A percentile compares a stretch with the other conserved stretches of the same genome.
phyloP scores from a whole-genome alignment of 2,797 vertebrate genomes.

The Odontamblyopus lacepedii region DNA sequence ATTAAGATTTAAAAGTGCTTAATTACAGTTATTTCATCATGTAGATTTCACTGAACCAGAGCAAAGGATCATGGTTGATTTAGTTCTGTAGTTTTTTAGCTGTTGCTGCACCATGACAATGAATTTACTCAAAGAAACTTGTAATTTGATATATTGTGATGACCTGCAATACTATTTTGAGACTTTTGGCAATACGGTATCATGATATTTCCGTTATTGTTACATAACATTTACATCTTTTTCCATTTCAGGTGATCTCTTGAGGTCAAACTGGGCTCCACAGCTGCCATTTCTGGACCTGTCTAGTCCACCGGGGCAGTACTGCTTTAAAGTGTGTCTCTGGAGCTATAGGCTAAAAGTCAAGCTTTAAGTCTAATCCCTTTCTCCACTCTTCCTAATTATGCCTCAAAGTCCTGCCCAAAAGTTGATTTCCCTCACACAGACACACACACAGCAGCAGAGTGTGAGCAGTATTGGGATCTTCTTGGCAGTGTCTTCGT shows the following conservation, averaged over 20 bases:
- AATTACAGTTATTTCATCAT: too few species aligned
- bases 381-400: constrained; percentile 68
- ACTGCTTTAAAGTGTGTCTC: constrained; percentile 40
- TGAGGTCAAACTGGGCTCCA: constrained; percentile 9
- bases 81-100: too few species aligned
- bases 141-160: too few species aligned
- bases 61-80: too few species aligned
- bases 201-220: too few species aligned
- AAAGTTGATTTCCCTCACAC: constrained; percentile 23
- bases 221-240: neutral
- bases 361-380: constrained; percentile 66
- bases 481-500: neutral
- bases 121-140: too few species aligned
- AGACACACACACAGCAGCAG: neutral
- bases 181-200: too few species aligned
- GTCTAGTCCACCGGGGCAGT: constrained; percentile 20
- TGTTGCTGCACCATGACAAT: too few species aligned
- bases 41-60: too few species aligned
- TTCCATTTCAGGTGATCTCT: constrained; percentile 7
- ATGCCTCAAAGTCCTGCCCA: constrained; percentile 61
- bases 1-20: too few species aligned
- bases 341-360: constrained; percentile 34
- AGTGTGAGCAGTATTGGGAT: neutral
- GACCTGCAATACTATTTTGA: too few species aligned
- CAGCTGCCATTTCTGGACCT: constrained; percentile 22